A percentile compares a stretch with the other conserved stretches of the same genome.
phyloP scores from a whole-genome alignment of 2,797 vertebrate genomes.

The Selene dorsalis region DNA sequence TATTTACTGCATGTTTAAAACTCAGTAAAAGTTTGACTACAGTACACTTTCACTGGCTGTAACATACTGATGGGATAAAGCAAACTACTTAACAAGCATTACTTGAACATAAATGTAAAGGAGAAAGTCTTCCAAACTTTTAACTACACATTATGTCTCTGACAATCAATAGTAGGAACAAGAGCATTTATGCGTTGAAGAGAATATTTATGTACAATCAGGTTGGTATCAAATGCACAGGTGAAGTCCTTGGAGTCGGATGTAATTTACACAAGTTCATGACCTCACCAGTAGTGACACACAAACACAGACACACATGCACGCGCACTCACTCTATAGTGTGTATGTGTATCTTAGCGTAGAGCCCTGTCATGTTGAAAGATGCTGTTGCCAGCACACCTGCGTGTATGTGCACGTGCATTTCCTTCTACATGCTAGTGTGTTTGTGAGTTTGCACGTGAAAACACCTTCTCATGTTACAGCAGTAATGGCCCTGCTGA shows the following conservation, averaged over 20 bases:
- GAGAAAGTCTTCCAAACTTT: neutral
- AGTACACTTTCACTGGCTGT: neutral
- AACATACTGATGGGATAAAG: neutral
- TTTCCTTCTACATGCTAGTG: conserved; percentile 22
- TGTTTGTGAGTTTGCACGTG: conserved; percentile 9
- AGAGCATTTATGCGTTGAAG: conserved; percentile 21
- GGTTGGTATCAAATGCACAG: conserved; percentile 59
- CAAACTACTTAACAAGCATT: neutral
- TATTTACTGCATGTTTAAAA: conserved; percentile 24
- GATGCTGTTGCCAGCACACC: conserved; percentile 69
- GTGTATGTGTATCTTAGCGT: conserved; percentile 19
- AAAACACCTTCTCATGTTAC: conserved; percentile 67
- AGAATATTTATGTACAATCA: conserved; percentile 37
- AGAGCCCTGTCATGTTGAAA: conserved; percentile 51
- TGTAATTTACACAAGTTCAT: conserved; percentile 52
- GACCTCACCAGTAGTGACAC: conserved; percentile 36
- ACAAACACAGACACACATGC: no score
- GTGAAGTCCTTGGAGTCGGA: conserved; percentile 45
- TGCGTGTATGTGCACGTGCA: conserved; percentile 32
- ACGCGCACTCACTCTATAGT: neutral
- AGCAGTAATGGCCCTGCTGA: conserved; percentile 60
- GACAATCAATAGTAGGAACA: conserved; percentile 41
- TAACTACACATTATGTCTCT: conserved; percentile 21
- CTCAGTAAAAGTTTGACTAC: conserved; percentile 5
- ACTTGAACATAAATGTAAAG: neutral